Evolutionary conservation across 2,888 invertebrate species (phyloP), one percentile per base, ranked within the genome.

Genomic region (Emmelina monodactyla): DNA sequence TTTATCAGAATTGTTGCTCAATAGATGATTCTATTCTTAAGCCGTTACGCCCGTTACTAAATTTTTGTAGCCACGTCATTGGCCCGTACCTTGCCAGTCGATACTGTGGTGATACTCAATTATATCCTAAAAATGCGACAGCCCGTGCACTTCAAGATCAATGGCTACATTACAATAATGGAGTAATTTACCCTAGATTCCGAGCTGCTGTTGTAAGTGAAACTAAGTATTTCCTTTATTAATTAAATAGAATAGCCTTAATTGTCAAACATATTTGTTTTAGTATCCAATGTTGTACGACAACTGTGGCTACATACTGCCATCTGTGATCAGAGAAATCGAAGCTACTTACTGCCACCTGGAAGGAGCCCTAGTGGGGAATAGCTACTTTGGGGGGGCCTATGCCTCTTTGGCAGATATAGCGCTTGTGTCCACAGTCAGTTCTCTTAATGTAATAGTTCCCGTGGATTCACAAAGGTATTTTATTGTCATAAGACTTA

Each of bases 251-350:
- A 28, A 28, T 28, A 6, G 11, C 7, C 28, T 28, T 6, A 29
- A 13, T 29, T 29, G 13, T 6, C 12, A 7, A 32, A 32, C 13
- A 13, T 22, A 11, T 22, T 13, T 7, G 13, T n/a, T 14, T 15
- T 50, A 71, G 71, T 52, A 68, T 42, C 70, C 70, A 34, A 59
- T 71, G 22, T 39, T 72, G n/a, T 62, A 65, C 35, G 62, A 68
- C 30, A 55, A 58, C 40, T 61, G 62, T 41, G 53, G 52, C 15
- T 62, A 53, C 43, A 54, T 68, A 34, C 56, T 61, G 61, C 68
- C 67, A 2, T 58, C 62, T 41, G 62, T 60, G 34, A 47, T 62
- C 11, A 40, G 43, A 9, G 59, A 63, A 4, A 62, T 70, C 9
- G 62, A 69, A 37, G 40, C 47, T 28, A 51, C 60, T 1, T 71